phyloP scores from a whole-genome alignment of 1,140 invertebrate genomes.

The Hyposmocoma kahamanoa region DNA sequence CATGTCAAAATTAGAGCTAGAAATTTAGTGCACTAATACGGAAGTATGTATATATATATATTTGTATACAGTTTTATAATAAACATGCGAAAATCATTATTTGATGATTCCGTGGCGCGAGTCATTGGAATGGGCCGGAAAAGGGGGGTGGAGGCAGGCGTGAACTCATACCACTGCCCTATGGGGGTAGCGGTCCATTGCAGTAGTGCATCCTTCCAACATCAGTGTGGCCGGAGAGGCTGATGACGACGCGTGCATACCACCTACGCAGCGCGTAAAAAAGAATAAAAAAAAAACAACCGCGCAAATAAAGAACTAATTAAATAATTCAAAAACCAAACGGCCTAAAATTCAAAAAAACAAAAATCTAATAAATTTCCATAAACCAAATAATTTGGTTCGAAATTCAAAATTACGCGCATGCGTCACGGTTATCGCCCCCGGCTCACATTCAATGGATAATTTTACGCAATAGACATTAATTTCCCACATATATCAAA shows the following conservation, averaged over 20 bases:
- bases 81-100: slow-evolving; percentile 70
- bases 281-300: slow-evolving; percentile 32
- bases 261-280: slow-evolving; percentile 67
- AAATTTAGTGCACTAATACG: no score
- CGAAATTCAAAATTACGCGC: slow-evolving; percentile 61
- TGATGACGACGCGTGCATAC: slow-evolving; percentile 61
- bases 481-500: slow-evolving; percentile 65
- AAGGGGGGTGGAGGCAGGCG: slow-evolving; percentile 28
- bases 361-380: slow-evolving; percentile 40
- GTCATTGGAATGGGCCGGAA: slow-evolving; percentile 50
- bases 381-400: slow-evolving; percentile 65
- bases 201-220: slow-evolving; percentile 55
- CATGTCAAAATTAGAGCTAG: no score
- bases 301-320: slow-evolving; percentile 24
- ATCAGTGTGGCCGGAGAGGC: slow-evolving; percentile 67
- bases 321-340: slow-evolving; percentile 35
- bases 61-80: slow-evolving; percentile 53
- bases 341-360: slow-evolving; percentile 51
- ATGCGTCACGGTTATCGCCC: slow-evolving; percentile 54
- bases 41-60: no score
- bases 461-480: slow-evolving; percentile 70
- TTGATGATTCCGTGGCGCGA: slow-evolving; percentile 68
- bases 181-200: slow-evolving; percentile 33
- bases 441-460: slow-evolving; percentile 64
- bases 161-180: slow-evolving; percentile 40